phyloP scores from a whole-genome alignment of 2,797 vertebrate species.

The Chromobotia macracanthus region DNA sequence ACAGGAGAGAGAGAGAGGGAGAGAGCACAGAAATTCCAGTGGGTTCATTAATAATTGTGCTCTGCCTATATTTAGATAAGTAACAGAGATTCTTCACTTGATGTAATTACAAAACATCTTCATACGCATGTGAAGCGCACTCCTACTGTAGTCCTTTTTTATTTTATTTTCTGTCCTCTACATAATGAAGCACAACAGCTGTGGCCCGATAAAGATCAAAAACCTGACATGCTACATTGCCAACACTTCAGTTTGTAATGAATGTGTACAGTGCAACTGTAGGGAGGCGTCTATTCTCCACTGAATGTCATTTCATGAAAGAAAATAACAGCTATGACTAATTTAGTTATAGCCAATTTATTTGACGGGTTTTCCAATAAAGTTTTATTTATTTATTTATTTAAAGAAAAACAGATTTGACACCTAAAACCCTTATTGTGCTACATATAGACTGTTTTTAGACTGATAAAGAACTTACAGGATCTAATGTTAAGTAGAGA shows the following conservation, averaged over 20 bases:
- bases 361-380: background rate
- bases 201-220: conserved; percentile 26
- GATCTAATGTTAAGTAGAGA: background rate
- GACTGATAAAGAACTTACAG: background rate
- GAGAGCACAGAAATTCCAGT: background rate
- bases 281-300: background rate
- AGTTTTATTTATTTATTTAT: background rate
- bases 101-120: conserved; percentile 26
- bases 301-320: background rate
- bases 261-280: background rate
- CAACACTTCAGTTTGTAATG: conserved; percentile 17
- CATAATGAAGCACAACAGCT: conserved; percentile 38
- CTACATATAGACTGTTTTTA: background rate
- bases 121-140: conserved; percentile 20
- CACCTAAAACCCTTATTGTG: background rate
- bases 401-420: background rate
- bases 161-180: conserved; percentile 9
- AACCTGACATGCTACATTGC: background rate
- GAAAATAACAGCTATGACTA: background rate
- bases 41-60: conserved; percentile 31
- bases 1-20: background rate
- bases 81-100: conserved; percentile 25
- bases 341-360: background rate
- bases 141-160: conserved; percentile 1
- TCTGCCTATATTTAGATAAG: conserved; percentile 31